These are phyloP conservation scores for Entomyzon cyanotis DNA, from an alignment of 2,113 vertebrate genomes.

Conservation along the genomic window DNA sequence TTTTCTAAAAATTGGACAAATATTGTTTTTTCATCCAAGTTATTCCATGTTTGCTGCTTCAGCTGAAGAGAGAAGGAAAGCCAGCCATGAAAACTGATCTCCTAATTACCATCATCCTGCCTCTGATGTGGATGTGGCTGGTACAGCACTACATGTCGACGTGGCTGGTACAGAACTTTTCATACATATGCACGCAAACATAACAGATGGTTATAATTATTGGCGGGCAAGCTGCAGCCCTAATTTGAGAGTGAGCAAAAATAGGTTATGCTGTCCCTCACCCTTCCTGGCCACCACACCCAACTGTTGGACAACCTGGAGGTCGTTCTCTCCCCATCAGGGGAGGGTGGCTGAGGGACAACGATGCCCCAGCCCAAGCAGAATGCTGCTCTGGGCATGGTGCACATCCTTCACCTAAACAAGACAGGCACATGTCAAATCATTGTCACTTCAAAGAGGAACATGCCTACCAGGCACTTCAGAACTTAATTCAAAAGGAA, in stretches of 20 bases:
- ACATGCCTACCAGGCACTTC: background rate
- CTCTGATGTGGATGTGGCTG: conserved; percentile 23
- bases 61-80: background rate
- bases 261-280: background rate
- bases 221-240: background rate
- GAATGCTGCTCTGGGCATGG: fast-evolving
- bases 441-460: background rate
- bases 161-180: conserved; percentile 35
- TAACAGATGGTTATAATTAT: conserved; percentile 72
- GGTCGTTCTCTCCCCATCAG: background rate
- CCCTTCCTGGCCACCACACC: background rate
- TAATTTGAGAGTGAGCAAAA: conserved; percentile 50
- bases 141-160: background rate
- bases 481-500: background rate
- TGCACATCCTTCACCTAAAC: background rate
- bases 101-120: background rate
- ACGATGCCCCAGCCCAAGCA: fast-evolving
- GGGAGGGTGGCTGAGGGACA: fast-evolving
- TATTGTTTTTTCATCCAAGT: background rate
- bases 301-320: background rate
- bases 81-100: background rate
- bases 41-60: background rate
- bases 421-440: background rate
- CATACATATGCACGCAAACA: conserved; percentile 21
- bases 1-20: background rate